phyloP scores from a whole-genome alignment of 2,797 vertebrate species.

The Kryptopterus vitreolus region DNA sequence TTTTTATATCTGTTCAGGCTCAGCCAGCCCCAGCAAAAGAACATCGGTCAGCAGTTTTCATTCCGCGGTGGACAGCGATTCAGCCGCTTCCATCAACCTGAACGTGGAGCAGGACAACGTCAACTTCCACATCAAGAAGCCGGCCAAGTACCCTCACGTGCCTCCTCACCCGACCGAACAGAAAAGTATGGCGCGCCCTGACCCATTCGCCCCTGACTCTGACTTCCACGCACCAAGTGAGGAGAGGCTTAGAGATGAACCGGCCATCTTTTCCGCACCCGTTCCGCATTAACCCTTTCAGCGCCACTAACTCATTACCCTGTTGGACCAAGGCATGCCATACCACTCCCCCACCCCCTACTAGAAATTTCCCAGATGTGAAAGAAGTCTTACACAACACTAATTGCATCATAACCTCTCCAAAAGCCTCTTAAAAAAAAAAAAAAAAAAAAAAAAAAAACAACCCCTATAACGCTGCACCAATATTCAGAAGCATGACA shows the following conservation, averaged over 20 bases:
- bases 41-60: constrained; percentile 99
- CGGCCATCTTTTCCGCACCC: constrained; percentile 37
- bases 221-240: constrained; percentile 53
- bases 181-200: constrained; percentile 80
- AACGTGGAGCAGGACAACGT: constrained; percentile 99
- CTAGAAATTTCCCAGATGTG: neutral
- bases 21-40: constrained; percentile 95
- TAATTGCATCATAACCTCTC: constrained; percentile 18
- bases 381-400: constrained; percentile 6
- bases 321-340: constrained; percentile 20
- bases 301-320: constrained; percentile 44
- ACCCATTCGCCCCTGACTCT: constrained; percentile 53
- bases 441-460: no score
- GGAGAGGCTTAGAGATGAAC: constrained; percentile 44
- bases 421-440: no score
- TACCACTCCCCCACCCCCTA: neutral
- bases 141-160: constrained; percentile 96
- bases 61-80: constrained; percentile 97
- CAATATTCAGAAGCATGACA: constrained; percentile 32
- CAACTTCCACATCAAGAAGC: constrained; percentile 99
- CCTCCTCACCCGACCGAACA: constrained; percentile 88
- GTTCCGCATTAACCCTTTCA: neutral
- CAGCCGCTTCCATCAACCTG: constrained; percentile 95
- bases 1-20: constrained; percentile 75
- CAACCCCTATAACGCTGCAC: constrained; percentile 12